Conservation (phyloP, 2,113 vertebrate genomes). For the Python bivittatus region DNA sequence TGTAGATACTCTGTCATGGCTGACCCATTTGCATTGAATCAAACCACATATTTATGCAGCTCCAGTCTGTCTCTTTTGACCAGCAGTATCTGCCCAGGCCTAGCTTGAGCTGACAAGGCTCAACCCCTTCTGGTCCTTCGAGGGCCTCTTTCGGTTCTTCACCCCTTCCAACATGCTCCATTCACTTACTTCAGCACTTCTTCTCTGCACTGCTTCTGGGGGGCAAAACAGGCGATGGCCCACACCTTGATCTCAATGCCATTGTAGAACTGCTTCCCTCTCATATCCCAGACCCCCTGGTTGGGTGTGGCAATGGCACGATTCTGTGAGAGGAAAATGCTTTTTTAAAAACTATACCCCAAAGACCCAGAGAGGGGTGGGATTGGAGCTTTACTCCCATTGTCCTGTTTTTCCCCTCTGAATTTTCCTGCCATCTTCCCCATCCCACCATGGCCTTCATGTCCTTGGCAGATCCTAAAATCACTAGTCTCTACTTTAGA, state of each 20-base stretch:
- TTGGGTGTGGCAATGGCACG: slow-evolving; percentile 98
- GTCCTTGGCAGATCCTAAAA: background rate
- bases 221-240: slow-evolving; percentile 99
- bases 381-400: too few relatives aligned
- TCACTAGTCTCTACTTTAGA: background rate
- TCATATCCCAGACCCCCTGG: slow-evolving; percentile 99
- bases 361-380: background rate
- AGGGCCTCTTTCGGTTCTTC: background rate
- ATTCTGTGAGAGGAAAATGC: slow-evolving; percentile 79
- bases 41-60: background rate
- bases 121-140: background rate
- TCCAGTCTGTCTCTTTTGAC: background rate
- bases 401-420: background rate
- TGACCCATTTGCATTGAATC: background rate
- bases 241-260: slow-evolving; percentile 99
- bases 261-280: slow-evolving; percentile 99
- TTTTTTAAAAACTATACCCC: background rate
- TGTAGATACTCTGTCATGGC: background rate
- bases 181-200: slow-evolving; percentile 97
- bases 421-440: too few relatives aligned
- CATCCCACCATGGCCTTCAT: too few relatives aligned
- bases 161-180: background rate
- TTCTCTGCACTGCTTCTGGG: slow-evolving; percentile 98
- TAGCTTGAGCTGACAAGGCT: background rate
- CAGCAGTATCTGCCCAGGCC: background rate